These are phyloP conservation scores for Contarinia nasturtii DNA, from an alignment of 1,140 invertebrate species.

Conservation along the genomic window DNA sequence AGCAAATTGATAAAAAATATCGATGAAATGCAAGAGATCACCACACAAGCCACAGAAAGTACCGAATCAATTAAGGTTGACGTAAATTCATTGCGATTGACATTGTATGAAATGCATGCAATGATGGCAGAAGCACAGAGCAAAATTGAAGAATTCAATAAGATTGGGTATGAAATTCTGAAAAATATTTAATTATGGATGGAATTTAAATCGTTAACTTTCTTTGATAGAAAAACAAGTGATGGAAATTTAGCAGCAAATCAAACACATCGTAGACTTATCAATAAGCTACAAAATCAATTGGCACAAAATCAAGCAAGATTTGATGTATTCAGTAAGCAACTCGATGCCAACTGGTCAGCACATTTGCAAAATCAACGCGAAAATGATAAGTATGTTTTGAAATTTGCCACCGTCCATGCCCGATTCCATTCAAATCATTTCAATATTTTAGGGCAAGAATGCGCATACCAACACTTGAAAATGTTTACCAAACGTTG, in stretches of 20 bases:
- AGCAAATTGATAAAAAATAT: conserved; percentile 24
- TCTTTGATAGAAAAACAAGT: neutral
- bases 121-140: conserved; percentile 40
- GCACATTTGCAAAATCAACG: conserved; percentile 28
- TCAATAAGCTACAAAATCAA: conserved; percentile 33
- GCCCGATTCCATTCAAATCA: neutral
- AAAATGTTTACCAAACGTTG: conserved; percentile 44
- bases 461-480: conserved; percentile 35
- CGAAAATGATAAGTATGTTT: conserved; percentile 17
- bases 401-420: neutral
- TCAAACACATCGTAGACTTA: conserved; percentile 31
- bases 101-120: conserved; percentile 36
- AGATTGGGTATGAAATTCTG: conserved; percentile 21
- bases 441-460: conserved; percentile 13
- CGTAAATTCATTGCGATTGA: conserved; percentile 29
- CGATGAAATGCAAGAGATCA: conserved; percentile 30
- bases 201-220: neutral
- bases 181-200: neutral
- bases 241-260: conserved; percentile 4
- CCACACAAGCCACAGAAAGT: conserved; percentile 27
- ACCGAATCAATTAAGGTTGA: conserved; percentile 16
- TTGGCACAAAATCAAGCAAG: conserved; percentile 40
- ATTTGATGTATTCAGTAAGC: conserved; percentile 30
- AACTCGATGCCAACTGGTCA: conserved; percentile 40
- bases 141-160: conserved; percentile 27